Evolutionary conservation across 2,113 vertebrate genomes (phyloP), one percentile per base, ranked within the genome.

Genomic region (Nipponia nippon): DNA sequence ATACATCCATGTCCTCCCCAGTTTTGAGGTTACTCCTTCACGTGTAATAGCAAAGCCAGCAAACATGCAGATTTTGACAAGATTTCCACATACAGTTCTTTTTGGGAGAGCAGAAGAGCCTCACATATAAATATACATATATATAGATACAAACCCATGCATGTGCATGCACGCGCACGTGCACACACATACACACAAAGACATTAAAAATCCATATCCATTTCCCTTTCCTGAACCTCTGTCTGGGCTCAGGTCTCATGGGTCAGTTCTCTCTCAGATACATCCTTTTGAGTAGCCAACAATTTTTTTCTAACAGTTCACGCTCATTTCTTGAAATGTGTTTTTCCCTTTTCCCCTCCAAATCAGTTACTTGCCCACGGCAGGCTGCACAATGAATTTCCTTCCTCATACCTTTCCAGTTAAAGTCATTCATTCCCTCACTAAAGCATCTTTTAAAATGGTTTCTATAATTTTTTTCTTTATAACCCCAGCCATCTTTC

Each of bases 111-210:
- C n/a, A 61, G 50, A 83, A 73, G 14, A 69, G 11, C 49, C n/a
- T 76, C 29, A 38, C 40, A 56, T 21, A 53, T 38, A 65, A 62
- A 46, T 34, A 58, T 4, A 52, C 8, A 44, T 14, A 23, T 18
- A 23, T 3, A 26, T 0, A 85, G 23, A 87, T 10, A 66, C 3
- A 58, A 16, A 58, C 2, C 9, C 23, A 21, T 34, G 20, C 47
- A 34, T 1, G 22, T 50, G 34, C 1, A 0, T 16, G 15, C 34
- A 56, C 2, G 1, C 7, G 5, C 3, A 0, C 11, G 2, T 7
- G 7, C 5, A 13, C 15, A 4, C n/a, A 23, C 10, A 42, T 26
- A 50, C 21, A 47, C 21, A 18, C 12, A 42, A 11, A 55, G 34
- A 50, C 23, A 40, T n/a, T 34, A 38, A 58, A 93, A 88, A 66